Conservation (phyloP, 2,113 vertebrate genomes). For the Rhynchopsitta pachyrhyncha region DNA sequence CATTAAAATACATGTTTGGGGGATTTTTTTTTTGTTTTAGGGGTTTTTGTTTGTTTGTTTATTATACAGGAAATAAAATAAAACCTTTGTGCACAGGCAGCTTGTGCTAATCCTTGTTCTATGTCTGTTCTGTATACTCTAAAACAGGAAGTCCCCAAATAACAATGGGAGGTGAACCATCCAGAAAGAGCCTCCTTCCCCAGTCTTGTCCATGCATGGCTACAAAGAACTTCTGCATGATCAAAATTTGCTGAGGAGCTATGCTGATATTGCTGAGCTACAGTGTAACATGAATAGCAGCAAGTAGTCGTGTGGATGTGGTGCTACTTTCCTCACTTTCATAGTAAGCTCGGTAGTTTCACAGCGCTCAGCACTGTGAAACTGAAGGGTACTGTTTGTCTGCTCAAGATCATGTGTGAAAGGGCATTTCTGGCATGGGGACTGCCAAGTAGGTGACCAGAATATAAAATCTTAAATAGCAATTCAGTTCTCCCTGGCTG, state of each 20-base stretch:
- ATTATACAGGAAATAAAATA: not conserved
- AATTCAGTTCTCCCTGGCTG: not conserved
- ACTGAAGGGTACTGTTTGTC: not conserved
- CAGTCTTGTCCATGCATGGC: fast-evolving
- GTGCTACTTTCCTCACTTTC: not conserved
- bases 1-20: not conserved
- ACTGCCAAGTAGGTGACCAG: not conserved
- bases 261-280: not conserved
- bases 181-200: not conserved
- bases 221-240: not conserved
- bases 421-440: not conserved
- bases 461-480: not conserved
- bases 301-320: not conserved
- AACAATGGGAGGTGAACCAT: not conserved
- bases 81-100: not conserved
- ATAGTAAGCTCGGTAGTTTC: not conserved
- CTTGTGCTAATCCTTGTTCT: not conserved
- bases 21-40: not conserved
- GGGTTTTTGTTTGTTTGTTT: not conserved
- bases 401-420: fast-evolving
- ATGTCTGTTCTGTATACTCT: not conserved
- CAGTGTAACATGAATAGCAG: not conserved
- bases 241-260: not conserved
- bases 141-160: not conserved
- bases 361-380: not conserved